Evolutionary conservation across 2,888 invertebrate genomes (phyloP).

Genomic region (Catocala sponsa): DNA sequence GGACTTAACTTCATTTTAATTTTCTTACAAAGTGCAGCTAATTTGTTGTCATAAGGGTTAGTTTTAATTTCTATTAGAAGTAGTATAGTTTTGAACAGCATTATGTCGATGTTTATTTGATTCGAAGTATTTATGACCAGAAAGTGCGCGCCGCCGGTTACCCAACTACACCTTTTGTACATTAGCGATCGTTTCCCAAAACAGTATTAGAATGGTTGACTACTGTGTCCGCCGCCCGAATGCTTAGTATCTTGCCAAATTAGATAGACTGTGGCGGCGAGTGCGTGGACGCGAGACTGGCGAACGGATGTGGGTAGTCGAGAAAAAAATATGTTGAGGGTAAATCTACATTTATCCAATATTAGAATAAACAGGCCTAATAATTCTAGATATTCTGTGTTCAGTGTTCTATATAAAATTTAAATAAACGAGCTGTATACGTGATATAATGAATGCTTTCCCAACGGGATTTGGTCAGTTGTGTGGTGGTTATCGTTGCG

Average conservation of each 20-base stretch:
- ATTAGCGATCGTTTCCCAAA: slow-evolving; percentile 78
- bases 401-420: background rate
- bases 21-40: no score
- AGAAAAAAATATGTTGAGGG: slow-evolving; percentile 6
- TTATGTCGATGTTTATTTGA: background rate
- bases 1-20: no score
- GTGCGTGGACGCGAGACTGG: slow-evolving; percentile 42
- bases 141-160: slow-evolving; percentile 55
- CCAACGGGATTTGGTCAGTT: background rate
- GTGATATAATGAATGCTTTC: no score
- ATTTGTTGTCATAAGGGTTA: no score
- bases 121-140: slow-evolving; percentile 12
- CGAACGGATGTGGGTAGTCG: slow-evolving; percentile 23
- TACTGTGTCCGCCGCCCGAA: slow-evolving; percentile 72
- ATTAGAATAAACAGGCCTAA: slow-evolving; percentile 9
- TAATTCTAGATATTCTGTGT: background rate
- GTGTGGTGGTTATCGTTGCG: background rate
- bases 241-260: slow-evolving; percentile 77
- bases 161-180: slow-evolving; percentile 79
- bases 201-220: slow-evolving; percentile 84
- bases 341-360: background rate
- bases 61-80: no score
- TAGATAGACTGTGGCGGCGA: slow-evolving; percentile 55
- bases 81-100: no score
- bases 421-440: no score